Conservation (phyloP, 2,113 vertebrate genomes). For the Periophthalmus modestus region DNA sequence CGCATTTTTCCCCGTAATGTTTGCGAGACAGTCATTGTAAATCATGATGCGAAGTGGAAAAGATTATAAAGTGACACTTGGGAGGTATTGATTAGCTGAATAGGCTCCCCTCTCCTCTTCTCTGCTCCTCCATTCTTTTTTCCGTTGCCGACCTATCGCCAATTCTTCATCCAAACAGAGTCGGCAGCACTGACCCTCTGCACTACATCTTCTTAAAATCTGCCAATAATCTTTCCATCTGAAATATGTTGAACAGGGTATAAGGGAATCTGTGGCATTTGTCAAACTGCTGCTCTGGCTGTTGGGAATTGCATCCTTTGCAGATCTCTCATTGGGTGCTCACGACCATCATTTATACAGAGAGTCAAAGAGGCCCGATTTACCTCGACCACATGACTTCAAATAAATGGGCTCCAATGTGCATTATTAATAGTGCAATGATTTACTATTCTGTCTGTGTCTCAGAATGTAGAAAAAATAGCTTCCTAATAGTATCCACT, state of each 20-base stretch:
- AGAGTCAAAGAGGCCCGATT: conserved; percentile 7
- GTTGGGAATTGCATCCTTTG: background rate
- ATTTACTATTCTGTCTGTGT: background rate
- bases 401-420: background rate
- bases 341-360: background rate
- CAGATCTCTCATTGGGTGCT: background rate
- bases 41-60: conserved; percentile 29
- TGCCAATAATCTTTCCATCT: conserved; percentile 32
- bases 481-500: background rate
- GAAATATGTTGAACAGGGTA: conserved; percentile 23
- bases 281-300: conserved; percentile 9
- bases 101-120: conserved; percentile 17
- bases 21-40: conserved; percentile 39
- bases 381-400: background rate
- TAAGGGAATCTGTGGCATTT: conserved; percentile 13
- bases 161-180: conserved; percentile 2
- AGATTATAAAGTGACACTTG: conserved; percentile 42
- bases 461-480: background rate
- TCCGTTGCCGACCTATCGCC: conserved; percentile 19
- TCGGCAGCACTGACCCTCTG: background rate
- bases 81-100: conserved; percentile 49
- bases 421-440: background rate
- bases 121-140: background rate
- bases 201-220: conserved; percentile 18
- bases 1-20: conserved; percentile 9